Evolutionary conservation across 2,888 invertebrate genomes (phyloP).

Genomic region (Rhamphomyia laevipes): DNA sequence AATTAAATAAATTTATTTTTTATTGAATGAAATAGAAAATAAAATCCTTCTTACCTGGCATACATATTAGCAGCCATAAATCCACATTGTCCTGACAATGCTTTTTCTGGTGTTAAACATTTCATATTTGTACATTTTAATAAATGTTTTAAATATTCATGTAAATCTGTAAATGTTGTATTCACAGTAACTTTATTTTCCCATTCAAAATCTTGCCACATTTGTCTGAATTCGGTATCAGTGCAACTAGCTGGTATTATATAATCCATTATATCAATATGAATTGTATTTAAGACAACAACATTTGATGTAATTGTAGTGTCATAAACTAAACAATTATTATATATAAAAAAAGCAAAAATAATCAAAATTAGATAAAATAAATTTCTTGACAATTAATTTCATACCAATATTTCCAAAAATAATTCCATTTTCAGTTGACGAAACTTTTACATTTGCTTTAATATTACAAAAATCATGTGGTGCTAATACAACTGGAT

Average conservation of each 20-base stretch:
- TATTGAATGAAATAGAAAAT: constrained; percentile 3
- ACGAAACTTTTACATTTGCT: constrained; percentile 97
- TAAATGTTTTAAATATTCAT: constrained; percentile 85
- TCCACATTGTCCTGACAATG: constrained; percentile 92
- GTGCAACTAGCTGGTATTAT: constrained; percentile 90
- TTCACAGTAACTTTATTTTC: constrained; percentile 97
- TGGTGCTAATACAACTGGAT: constrained; percentile 89
- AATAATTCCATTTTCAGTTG: constrained; percentile 98
- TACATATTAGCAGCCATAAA: constrained; percentile 99
- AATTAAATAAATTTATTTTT: neutral
- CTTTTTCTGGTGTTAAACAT: constrained; percentile 95
- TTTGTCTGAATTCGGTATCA: constrained; percentile 93
- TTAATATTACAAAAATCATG: constrained; percentile 97
- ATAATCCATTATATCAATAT: constrained; percentile 99
- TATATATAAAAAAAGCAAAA: too few relatives aligned
- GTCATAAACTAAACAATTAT: constrained; percentile 93
- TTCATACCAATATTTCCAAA: constrained; percentile 89
- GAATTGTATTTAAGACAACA: constrained; percentile 97
- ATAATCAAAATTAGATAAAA: neutral
- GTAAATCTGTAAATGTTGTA: constrained; percentile 82
- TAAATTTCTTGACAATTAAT: neutral
- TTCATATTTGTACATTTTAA: constrained; percentile 97
- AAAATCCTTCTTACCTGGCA: constrained; percentile 46
- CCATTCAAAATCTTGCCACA: constrained; percentile 99
- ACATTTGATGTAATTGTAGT: constrained; percentile 69